Percentiles rank a stretch among this genome's conserved stretches.
These are phyloP conservation scores for Agapetus fuscipes DNA, from an alignment of 2,888 invertebrate genomes.

Conservation along the genomic window DNA sequence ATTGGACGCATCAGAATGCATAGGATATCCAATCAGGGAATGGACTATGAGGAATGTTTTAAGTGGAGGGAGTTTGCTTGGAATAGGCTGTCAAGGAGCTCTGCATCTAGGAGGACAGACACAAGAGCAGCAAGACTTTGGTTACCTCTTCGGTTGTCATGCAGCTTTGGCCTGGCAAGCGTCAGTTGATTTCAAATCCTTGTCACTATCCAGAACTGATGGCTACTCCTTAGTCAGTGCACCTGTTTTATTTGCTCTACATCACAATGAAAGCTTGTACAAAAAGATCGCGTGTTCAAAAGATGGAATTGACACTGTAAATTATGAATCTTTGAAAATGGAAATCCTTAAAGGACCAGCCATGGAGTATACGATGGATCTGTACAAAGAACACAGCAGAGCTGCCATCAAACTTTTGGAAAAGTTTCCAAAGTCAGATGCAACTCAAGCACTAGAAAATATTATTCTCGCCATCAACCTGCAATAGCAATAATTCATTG, in stretches of 20 bases:
- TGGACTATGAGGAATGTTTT: slow-evolving; percentile 65
- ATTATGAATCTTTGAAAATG: slow-evolving; percentile 3
- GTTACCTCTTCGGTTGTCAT: slow-evolving; percentile 71
- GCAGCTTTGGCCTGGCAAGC: slow-evolving; percentile 47
- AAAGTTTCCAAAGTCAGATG: slow-evolving; percentile 14
- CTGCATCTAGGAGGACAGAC: slow-evolving; percentile 62
- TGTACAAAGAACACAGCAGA: slow-evolving; percentile 14
- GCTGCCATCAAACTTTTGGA: slow-evolving; percentile 13
- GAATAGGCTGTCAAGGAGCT: slow-evolving; percentile 75
- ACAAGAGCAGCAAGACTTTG: slow-evolving; percentile 56
- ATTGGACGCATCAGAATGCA: slow-evolving; percentile 31
- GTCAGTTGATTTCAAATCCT: slow-evolving; percentile 5
- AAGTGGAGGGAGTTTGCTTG: slow-evolving; percentile 54
- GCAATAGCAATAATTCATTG: slow-evolving; percentile 5
- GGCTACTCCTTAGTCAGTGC: slow-evolving; percentile 65
- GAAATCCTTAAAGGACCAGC: slow-evolving; percentile 11
- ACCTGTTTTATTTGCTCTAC: slow-evolving; percentile 73
- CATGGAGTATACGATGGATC: slow-evolving; percentile 9
- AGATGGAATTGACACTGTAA: slow-evolving; percentile 4
- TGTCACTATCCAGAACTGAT: slow-evolving; percentile 25
- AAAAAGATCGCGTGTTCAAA: slow-evolving; percentile 20
- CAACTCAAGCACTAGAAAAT: slow-evolving; percentile 14
- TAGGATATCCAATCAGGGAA: slow-evolving; percentile 53
- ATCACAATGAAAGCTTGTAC: slow-evolving; percentile 60
- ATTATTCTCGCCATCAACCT: slow-evolving; percentile 9